Base-by-base conservation (phyloP, 2,888 invertebrate species). In the Parnassius mnemosyne region DNA sequence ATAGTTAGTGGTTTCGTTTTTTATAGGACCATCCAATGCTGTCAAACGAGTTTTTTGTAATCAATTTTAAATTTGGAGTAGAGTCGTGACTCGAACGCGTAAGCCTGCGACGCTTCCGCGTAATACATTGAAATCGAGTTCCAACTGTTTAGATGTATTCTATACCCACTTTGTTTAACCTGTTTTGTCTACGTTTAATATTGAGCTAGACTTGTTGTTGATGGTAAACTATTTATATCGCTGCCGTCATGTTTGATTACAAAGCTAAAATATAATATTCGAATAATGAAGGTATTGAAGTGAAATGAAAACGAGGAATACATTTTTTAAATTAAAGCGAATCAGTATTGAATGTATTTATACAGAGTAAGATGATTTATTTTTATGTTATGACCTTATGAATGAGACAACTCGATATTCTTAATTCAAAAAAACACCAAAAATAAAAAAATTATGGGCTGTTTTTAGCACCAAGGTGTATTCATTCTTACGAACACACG, bases 31-130 rank as follows among this genome's bases (percentile, higher is more conserved):
- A 49, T 43, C 42, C 49, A 76, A 76, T 74, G 75, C 75, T 79
- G 72, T 67, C 65, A 71, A 68, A 71, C 77, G 75, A 75, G 73
- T 80, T 83, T 84, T 83, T 86, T 85, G 79, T 84, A 86, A 86
- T 86, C 84, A 85, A 85, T 86, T 85, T 87, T 84, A 83, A 79
- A 87, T 88, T 87, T 85, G 83, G 81, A 84, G 79, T 83, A 80
- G 83, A 49, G 77, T 88, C 86, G 87, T 86, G 89, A 89, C 83
- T 78, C 70, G 75, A 74, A 72, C 80, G 80, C 82, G 80, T 81
- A 82, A 81, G 77, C 70, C 74, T 76, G 67, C 75, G 71, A 70
- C 79, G 84, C 84, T 84, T 83, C 84, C 83, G 83, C 74, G 79
- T 80, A 74, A 76, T 78, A 80, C 71, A 73, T 66, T 65, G 65